These are phyloP conservation scores for Lepas anatifera DNA, from an alignment of 2,888 invertebrate species.

Conservation along the genomic window DNA sequence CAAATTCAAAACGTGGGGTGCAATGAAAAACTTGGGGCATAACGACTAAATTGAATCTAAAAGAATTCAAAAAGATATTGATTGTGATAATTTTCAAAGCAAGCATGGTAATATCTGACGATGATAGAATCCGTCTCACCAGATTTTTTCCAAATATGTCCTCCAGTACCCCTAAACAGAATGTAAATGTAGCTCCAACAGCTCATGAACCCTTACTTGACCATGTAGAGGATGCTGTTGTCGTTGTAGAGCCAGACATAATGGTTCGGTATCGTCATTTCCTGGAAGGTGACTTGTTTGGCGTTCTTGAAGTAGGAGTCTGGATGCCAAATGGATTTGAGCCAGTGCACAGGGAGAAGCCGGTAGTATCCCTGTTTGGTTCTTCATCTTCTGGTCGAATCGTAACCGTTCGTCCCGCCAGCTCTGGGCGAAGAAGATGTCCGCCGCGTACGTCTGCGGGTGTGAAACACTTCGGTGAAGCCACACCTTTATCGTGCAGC, in stretches of 20 bases:
- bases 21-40: too few relatives aligned
- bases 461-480: too few relatives aligned
- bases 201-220: constrained; percentile 51
- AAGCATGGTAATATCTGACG: too few relatives aligned
- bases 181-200: too few relatives aligned
- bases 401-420: constrained; percentile 77
- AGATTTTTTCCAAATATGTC: too few relatives aligned
- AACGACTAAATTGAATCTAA: too few relatives aligned
- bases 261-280: constrained; percentile 89
- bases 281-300: constrained; percentile 83
- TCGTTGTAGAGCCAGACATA: constrained; percentile 83
- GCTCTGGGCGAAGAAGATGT: constrained; percentile 84
- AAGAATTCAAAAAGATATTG: too few relatives aligned
- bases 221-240: constrained; percentile 72
- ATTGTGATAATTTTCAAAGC: too few relatives aligned
- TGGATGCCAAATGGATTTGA: constrained; percentile 72
- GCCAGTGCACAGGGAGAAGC: constrained; percentile 31
- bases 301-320: constrained; percentile 91
- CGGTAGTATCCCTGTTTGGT: constrained; percentile 63
- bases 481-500: too few relatives aligned
- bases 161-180: too few relatives aligned
- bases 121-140: too few relatives aligned
- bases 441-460: constrained; percentile 68
- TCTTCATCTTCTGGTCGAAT: constrained; percentile 72
- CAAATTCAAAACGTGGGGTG: too few relatives aligned